Evolutionary conservation across 2,888 invertebrate genomes (phyloP), one percentile per base, ranked within the genome.

Genomic region (Thelaira solivaga): DNA sequence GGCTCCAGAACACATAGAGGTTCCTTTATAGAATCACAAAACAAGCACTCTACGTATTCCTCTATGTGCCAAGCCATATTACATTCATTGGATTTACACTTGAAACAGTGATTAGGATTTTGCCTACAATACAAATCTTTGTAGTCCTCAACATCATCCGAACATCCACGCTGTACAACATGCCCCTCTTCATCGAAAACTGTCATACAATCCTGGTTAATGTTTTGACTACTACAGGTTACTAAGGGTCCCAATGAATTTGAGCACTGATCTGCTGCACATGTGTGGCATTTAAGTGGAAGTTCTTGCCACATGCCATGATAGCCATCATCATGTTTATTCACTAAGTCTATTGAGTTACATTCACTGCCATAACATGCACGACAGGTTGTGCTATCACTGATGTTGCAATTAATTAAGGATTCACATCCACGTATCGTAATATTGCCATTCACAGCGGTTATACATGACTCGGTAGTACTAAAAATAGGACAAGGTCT

Each of bases 71-170:
- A 88, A 24, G 84, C 87, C 13, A 82, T 80, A 29, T 88, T 88
- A 31, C 88, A 88, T 13, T 86, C 86, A 43, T 88, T 88, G 0
- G 88, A 88, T 71, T 88, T 88, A 76, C 88, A 88, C 2, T 3
- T 80, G 39, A 83, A 72, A 64, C 88, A 88, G 1, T 82, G 65
- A 2, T 80, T 74, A 0, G 84, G 85, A 75, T 87, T 53, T 43
- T 75, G n/a, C 3, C 83, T 81, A 24, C 88, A 88, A 26, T 85
- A 85, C 4, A 79, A 75, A 75, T 88, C 85, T 36, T 82, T 82
- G n/a, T 86, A 85, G 64, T 85, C 84, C 13, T 87, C 88, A 18
- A 88, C 87, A 24, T 85, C 84, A 20, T 85, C 85, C 2, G 82
- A 69, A 55, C 88, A 88, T 16, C 88, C 88, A 11, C 88, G 85